Base-by-base conservation (phyloP, 2,113 vertebrate species). In the Megaceryle maxima region DNA sequence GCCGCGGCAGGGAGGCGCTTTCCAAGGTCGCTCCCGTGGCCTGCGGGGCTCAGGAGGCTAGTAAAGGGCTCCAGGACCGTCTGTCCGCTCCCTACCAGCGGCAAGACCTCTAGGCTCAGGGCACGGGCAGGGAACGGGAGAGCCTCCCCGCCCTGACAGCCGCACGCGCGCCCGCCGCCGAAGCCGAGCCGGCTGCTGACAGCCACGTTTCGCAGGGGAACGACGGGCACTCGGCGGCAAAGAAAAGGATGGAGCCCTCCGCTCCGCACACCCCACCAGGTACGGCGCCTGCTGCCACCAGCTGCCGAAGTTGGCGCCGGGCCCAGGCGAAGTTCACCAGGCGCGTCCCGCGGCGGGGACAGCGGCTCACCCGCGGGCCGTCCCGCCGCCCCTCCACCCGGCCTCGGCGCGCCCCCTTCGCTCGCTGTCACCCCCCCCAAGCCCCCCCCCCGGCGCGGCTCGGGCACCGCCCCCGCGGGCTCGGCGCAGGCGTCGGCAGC, bases 401-500 rank as follows among this genome's bases (percentile, higher is more conserved):
- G 51, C 69, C 35, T 4, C 35, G 28, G 60, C 39, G 35, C 46
- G 21, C 44, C 22, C 20, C 33, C 21, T 18, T 35, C 28, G 33
- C 87, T 62, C 44, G 43, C 55, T 18, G 55, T 37, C 37, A 37
- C 37, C 37, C 37, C 37, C 37, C 37, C 37, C 37, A 37, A 37
- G 37, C 77, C 18, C 44, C 48, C 48, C 74, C 80, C 43, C 67
- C 67, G 25, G 19, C 29, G 10, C 83, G 15, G 41, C 70, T 72
- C 53, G 72, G 75, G 66, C 62, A 72, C 55, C 31, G 95, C 88
- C 79, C 72, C 79, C 57, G 48, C 31, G n/a, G 91, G 82, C 11
- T 90, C 89, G 70, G 96, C 81, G 93, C 93, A 55, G 50, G 88
- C 84, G 25, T 93, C 29, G 84, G 87, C 74, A 31, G 94, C 69